Base-by-base conservation (phyloP, 2,888 invertebrate genomes). In the Drepana falcataria region DNA sequence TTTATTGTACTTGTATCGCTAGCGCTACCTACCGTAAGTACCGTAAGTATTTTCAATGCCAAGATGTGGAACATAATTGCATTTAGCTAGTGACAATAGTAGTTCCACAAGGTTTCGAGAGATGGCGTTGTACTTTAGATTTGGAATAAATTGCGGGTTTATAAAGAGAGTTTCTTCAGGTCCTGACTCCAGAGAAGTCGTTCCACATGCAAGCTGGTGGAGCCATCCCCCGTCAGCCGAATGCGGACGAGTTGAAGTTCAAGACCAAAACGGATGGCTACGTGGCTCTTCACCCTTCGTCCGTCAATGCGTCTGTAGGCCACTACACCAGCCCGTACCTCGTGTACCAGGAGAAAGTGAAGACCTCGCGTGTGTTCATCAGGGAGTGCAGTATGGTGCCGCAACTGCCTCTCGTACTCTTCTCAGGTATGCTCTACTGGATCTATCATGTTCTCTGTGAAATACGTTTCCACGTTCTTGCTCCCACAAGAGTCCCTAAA, bases 301-400 rank as follows among this genome's bases (percentile, higher is more conserved):
- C 96, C 0, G 93, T 96, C 0, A 95, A 95, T 77, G 93, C 94
- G 2, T 88, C 84, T 5, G 86, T 94, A 0, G 93, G 93, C 0
- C 87, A 93, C 70, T 96, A 93, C 73, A 85, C 93, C 5, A 95
- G 95, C 71, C 96, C 96, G 0, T 96, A 95, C 73, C 78, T 96
- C 48, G 95, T 96, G 35, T 96, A 94, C 72, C 96, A 96, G 75
- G 96, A 96, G 77, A 96, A 96, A 79, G 93, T 96, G 34, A 95
- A 95, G 75, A 96, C 96, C 0, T 94, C 94, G 2, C 92, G 94
- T 68, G 94, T 96, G 41, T 96, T 94, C 71, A 95, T 96, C 35
- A 90, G 95, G 48, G 96, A 96, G 72, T 95, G 95, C 64, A 95
- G 96, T 0, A 95, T 96, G 95, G 93, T 96, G 48, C 95, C 96